Evolutionary conservation across 2,113 vertebrate species (phyloP).

Genomic region (Microcebus jonahi): DNA sequence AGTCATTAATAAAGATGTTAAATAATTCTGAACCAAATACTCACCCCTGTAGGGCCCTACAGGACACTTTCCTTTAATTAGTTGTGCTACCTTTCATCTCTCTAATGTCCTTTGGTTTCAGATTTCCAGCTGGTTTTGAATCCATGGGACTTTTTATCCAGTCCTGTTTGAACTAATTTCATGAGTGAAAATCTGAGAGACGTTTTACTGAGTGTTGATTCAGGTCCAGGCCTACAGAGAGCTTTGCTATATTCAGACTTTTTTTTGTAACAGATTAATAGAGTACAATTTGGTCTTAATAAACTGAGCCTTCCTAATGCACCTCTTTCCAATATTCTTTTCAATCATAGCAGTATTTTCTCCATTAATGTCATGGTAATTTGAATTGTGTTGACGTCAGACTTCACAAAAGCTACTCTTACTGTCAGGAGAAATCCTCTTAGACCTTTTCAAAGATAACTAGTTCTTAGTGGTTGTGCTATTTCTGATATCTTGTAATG

Average conservation of each 20-base stretch:
- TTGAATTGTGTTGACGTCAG: conserved; percentile 63
- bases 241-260: conserved; percentile 48
- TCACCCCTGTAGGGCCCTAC: conserved; percentile 60
- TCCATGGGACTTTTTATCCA: conserved; percentile 69
- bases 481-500: conserved; percentile 40
- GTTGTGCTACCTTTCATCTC: conserved; percentile 74
- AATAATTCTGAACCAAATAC: conserved; percentile 73
- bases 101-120: conserved; percentile 69
- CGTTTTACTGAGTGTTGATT: conserved; percentile 69
- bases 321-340: conserved; percentile 53
- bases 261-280: conserved; percentile 60
- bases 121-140: conserved; percentile 75
- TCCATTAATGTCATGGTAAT: conserved; percentile 63
- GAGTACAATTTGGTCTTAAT: conserved; percentile 65
- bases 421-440: conserved; percentile 43
- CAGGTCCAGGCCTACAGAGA: conserved; percentile 57
- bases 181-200: conserved; percentile 60
- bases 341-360: conserved; percentile 45
- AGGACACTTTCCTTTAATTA: conserved; percentile 77
- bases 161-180: conserved; percentile 77
- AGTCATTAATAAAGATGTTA: conserved; percentile 78
- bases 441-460: conserved; percentile 48
- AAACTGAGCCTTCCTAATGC: conserved; percentile 52
- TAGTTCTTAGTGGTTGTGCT: conserved; percentile 13
- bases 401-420: conserved; percentile 37